phyloP scores from a whole-genome alignment of 2,888 invertebrate genomes.

The Amphipyra tragopoginis region DNA sequence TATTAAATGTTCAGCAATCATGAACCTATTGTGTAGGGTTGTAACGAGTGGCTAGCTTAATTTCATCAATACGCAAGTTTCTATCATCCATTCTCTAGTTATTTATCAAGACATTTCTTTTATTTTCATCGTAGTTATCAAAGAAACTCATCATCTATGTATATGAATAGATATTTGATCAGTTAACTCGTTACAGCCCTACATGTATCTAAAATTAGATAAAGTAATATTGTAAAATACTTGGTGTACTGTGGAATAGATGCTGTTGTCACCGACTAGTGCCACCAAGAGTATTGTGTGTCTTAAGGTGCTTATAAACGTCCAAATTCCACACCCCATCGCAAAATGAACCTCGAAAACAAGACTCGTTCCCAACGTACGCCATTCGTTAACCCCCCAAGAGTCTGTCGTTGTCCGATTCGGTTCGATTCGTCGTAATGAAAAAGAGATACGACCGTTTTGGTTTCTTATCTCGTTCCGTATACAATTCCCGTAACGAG shows the following conservation, averaged over 20 bases:
- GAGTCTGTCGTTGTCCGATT: too few relatives aligned
- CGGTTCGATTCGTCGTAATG: too few relatives aligned
- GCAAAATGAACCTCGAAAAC: too few relatives aligned
- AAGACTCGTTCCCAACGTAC: too few relatives aligned
- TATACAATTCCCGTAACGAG: too few relatives aligned
- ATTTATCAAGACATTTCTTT: conserved; percentile 45
- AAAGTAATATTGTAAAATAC: conserved; percentile 67
- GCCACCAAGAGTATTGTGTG: conserved; percentile 60
- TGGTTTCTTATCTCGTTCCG: too few relatives aligned
- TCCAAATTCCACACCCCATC: conserved; percentile 21
- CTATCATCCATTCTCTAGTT: conserved; percentile 40
- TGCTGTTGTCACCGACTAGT: conserved; percentile 59
- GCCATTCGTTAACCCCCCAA: too few relatives aligned
- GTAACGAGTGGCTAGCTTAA: conserved; percentile 38
- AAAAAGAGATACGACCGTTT: too few relatives aligned
- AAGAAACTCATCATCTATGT: conserved; percentile 13
- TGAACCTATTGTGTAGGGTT: conserved; percentile 52
- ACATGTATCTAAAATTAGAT: conserved; percentile 54
- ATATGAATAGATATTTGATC: conserved; percentile 14
- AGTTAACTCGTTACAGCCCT: conserved; percentile 49
- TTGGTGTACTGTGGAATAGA: conserved; percentile 60
- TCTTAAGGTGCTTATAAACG: conserved; percentile 43
- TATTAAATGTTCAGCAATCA: conserved; percentile 58
- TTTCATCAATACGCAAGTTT: conserved; percentile 11
- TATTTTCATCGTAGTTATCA: conserved; percentile 17